A percentile compares a stretch with the other conserved stretches of the same genome.
Evolutionary conservation across 2,113 vertebrate genomes (phyloP).

Genomic region (Pungitius pungitius): DNA sequence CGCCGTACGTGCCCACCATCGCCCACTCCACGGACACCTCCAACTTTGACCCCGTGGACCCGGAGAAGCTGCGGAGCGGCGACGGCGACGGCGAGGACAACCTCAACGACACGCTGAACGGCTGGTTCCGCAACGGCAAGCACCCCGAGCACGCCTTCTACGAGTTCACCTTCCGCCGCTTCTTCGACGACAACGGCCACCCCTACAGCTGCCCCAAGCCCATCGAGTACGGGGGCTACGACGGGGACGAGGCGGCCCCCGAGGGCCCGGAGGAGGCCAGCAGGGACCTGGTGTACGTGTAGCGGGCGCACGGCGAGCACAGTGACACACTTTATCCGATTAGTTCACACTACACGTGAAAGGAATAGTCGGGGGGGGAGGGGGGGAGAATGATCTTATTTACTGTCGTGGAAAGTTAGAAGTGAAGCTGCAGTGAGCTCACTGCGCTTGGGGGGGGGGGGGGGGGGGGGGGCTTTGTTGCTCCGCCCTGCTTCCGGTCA

Average conservation of each 20-base stretch:
- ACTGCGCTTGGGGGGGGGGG: neutral
- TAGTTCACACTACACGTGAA: constrained; percentile 1
- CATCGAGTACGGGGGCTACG: constrained; percentile 88
- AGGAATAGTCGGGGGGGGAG: neutral
- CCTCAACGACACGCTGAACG: constrained; percentile 90
- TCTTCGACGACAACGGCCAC: constrained; percentile 98
- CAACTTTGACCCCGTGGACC: constrained; percentile 98
- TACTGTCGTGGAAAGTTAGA: neutral
- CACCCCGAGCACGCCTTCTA: constrained; percentile 98
- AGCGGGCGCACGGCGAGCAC: constrained; percentile 41
- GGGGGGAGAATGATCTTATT: neutral
- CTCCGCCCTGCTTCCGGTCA: neutral
- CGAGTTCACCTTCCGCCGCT: constrained; percentile 97
- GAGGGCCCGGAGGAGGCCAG: constrained; percentile 76
- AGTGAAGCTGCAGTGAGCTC: neutral
- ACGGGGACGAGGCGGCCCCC: constrained; percentile 80
- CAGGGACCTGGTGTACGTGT: constrained; percentile 93
- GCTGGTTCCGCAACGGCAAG: constrained; percentile 96
- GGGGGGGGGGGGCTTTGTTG: neutral
- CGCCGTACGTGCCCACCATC: constrained; percentile 95
- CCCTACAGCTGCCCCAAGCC: constrained; percentile 98
- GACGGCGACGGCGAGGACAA: constrained; percentile 87
- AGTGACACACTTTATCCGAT: neutral
- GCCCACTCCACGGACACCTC: constrained; percentile 95
- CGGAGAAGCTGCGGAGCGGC: constrained; percentile 94